phyloP scores from a whole-genome alignment of 2,888 invertebrate species.

The Spodoptera picta region DNA sequence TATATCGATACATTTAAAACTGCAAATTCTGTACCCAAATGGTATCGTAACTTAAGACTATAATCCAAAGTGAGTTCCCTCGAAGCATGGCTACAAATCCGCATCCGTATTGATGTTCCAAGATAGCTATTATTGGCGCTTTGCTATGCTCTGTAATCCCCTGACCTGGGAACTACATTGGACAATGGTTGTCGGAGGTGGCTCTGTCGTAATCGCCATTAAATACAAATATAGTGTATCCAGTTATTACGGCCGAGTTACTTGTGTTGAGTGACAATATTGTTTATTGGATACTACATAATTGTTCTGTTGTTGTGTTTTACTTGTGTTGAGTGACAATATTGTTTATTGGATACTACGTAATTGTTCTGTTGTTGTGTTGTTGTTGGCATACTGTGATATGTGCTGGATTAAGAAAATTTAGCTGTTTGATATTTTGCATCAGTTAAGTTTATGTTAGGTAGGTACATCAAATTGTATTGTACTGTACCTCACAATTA shows the following conservation, averaged over 20 bases:
- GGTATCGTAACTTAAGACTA: conserved; percentile 44
- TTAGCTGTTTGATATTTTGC: too few relatives aligned
- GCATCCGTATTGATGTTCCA: conserved; percentile 52
- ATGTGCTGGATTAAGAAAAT: too few relatives aligned
- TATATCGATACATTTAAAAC: conserved; percentile 20
- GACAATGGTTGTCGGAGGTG: conserved; percentile 23
- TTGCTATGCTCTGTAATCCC: conserved; percentile 53
- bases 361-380: conserved; percentile 5
- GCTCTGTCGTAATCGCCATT: conserved; percentile 37
- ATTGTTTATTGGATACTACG: conserved; percentile 7
- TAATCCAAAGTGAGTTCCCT: conserved; percentile 44
- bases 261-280: conserved; percentile 23
- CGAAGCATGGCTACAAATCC: conserved; percentile 45
- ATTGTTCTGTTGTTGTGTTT: conserved; percentile 2
- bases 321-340: conserved; percentile 21
- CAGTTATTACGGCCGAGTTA: conserved; percentile 35
- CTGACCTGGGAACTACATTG: conserved; percentile 49
- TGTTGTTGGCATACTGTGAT: conserved; percentile 1
- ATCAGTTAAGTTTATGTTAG: too few relatives aligned
- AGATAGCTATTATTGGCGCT: conserved; percentile 56
- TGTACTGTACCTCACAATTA: too few relatives aligned
- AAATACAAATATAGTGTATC: conserved; percentile 35
- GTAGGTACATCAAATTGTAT: too few relatives aligned
- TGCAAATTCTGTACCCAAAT: conserved; percentile 15
- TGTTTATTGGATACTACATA: conserved; percentile 5